phyloP scores from a whole-genome alignment of 1,140 invertebrate genomes.

The Archivesica marissinica region DNA sequence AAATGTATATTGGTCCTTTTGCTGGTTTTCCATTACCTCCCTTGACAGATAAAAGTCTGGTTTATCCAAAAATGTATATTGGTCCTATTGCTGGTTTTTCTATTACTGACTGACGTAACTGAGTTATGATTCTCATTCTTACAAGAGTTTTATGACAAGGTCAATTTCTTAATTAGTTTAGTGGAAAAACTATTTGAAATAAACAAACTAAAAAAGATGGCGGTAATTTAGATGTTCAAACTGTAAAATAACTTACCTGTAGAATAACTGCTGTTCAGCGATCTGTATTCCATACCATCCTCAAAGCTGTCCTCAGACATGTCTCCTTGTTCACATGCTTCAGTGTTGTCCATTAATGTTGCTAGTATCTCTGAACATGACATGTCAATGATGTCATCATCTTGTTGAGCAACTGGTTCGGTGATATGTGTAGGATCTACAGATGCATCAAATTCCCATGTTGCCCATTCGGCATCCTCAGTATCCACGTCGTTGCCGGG shows the following conservation, averaged over 20 bases:
- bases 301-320: not conserved
- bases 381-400: not conserved
- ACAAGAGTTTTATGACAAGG: too few species aligned
- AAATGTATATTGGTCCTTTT: too few species aligned
- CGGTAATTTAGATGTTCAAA: not conserved
- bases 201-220: not conserved
- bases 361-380: not conserved
- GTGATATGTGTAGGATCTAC: not conserved
- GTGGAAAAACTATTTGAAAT: not conserved
- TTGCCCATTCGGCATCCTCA: not conserved
- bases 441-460: not conserved
- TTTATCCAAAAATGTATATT: too few species aligned
- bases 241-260: not conserved
- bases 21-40: too few species aligned
- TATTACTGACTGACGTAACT: too few species aligned
- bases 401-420: too few species aligned
- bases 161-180: not conserved
- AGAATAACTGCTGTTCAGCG: slow-evolving; percentile 8
- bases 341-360: not conserved
- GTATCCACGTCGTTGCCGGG: not conserved
- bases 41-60: too few species aligned
- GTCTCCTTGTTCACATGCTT: slow-evolving; percentile 13
- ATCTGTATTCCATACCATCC: not conserved
- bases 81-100: too few species aligned
- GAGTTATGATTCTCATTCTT: too few species aligned